Percentiles rank a stretch among this genome's conserved stretches.
Evolutionary conservation across 92 coral and sea anemone genomes (phyloP).

Genomic region (Scolanthus callimorphus): DNA sequence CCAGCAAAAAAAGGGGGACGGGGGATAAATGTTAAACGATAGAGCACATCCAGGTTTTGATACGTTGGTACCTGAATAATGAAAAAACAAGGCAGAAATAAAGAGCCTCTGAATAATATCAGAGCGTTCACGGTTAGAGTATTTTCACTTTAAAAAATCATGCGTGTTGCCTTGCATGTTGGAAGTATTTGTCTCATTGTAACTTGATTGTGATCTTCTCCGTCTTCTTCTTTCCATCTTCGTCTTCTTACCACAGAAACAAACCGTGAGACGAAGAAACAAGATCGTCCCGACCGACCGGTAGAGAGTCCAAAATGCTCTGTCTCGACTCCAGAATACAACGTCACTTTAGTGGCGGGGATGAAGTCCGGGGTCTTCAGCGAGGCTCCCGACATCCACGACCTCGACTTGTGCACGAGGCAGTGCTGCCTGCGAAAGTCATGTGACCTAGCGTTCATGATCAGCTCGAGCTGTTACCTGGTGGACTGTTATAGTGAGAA

Average conservation of each 20-base stretch:
- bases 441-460: constrained; percentile 95
- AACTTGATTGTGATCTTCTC: too few relatives aligned
- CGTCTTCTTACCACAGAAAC: constrained; percentile 15
- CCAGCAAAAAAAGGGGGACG: too few relatives aligned
- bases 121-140: too few relatives aligned
- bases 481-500: constrained; percentile 61
- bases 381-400: constrained; percentile 61
- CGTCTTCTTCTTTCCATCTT: too few relatives aligned
- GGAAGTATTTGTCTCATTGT: too few relatives aligned
- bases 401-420: constrained; percentile 80
- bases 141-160: too few relatives aligned
- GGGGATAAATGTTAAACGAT: too few relatives aligned
- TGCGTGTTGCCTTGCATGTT: too few relatives aligned
- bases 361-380: constrained; percentile 83
- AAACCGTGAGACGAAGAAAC: constrained; percentile 51
- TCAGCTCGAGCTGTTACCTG: constrained; percentile 88
- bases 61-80: too few relatives aligned
- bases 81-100: too few relatives aligned
- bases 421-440: constrained; percentile 77
- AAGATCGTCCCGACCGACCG: constrained; percentile 28
- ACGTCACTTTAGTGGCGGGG: constrained; percentile 79
- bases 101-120: too few relatives aligned
- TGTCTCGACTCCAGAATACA: constrained; percentile 65
- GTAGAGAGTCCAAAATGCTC: constrained; percentile 58
- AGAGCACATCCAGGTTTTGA: too few relatives aligned